Evolutionary conservation across 2,113 vertebrate genomes (phyloP), one percentile per base, ranked within the genome.

Genomic region (Gasterosteus aculeatus): DNA sequence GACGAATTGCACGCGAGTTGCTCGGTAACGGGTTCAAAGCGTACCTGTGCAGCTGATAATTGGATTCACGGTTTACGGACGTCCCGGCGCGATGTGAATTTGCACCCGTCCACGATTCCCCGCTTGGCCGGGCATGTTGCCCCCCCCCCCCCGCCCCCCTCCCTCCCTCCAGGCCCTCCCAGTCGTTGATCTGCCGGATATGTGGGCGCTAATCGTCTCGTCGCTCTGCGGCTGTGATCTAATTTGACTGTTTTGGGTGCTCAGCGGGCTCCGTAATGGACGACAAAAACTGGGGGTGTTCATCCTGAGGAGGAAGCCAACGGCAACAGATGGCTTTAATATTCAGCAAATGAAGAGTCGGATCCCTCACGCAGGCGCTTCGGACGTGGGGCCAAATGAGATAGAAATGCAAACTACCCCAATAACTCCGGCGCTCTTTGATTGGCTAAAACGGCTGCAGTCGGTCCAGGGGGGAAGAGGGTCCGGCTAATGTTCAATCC

Each of bases 321-420:
- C 56, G 64, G 79, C 84, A 82, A 92, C 92, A 91, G 87, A 93
- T 92, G 92, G 92, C 88, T 92, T 89, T 91, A 90, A 92, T 92
- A 88, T 86, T 80, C 68, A 73, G 70, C 78, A 78, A 92, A 90
- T 84, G 78, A 85, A 85, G 78, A 77, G 59, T 54, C 67, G 8
- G 71, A 89, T 86, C 84, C 79, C 81, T 93, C 63, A 82, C 82
- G 75, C 51, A 5, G 82, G 79, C 53, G 2, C 60, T 69, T 47
- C 4, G 44, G 44, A 59, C 10, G 11, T 10, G 5, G 14, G 4
- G 31, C 65, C 49, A 75, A 81, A 81, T 57, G 63, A 87, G 64
- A 77, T 63, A 78, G 66, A 87, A 79, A 90, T 83, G 81, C 83
- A 88, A 92, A 87, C 38, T 18, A 85, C 68, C 39, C 19, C 33